Evolutionary conservation across 2,888 invertebrate species (phyloP), one percentile per base, ranked within the genome.

Genomic region (Cinara cedri): DNA sequence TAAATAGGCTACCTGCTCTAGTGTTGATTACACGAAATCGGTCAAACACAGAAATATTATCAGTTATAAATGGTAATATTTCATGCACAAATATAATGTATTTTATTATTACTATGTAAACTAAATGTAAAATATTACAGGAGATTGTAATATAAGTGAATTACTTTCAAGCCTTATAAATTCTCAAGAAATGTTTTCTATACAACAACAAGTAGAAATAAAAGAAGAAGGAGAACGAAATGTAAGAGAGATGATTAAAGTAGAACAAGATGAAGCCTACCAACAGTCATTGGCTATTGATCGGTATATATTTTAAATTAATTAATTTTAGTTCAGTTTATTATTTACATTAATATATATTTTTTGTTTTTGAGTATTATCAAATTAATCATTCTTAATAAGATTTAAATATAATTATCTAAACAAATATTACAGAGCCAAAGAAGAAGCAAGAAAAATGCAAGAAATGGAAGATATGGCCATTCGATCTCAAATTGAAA

Each of bases 191-290:
- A 89, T 95, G 84, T 97, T 88, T 87, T 88, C 89, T 83, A 92
- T 93, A 83, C 90, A 92, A 83, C 93, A 93, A 85, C 88, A 91
- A 80, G 87, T 89, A 24, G 97, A 97, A 86, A 91, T 93, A 81
- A 88, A 89, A 57, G 91, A 95, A 84, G 97, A 97, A 88, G 90
- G 93, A 81, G 96, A 97, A 86, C 87, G 97, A 80, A 93, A 94
- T 82, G 95, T 93, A 13, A 87, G 97, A 78, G 96, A 97, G 86
- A 88, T 90, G 83, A 95, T 98, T 75, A 96, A 96, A 87, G 89
- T 91, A 84, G 97, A 97, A 86, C 97, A 98, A 87, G 97, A 98
- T 87, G 91, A 91, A 86, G 97, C 97, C 0, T 98, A 96, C 87
- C 91, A 95, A 86, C 91, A 90, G 85, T 97, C 97, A 83, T 88